Evolutionary conservation across 2,797 vertebrate species (phyloP), one percentile per base, ranked within the genome.

Genomic region (Tauraco hartlaubi): DNA sequence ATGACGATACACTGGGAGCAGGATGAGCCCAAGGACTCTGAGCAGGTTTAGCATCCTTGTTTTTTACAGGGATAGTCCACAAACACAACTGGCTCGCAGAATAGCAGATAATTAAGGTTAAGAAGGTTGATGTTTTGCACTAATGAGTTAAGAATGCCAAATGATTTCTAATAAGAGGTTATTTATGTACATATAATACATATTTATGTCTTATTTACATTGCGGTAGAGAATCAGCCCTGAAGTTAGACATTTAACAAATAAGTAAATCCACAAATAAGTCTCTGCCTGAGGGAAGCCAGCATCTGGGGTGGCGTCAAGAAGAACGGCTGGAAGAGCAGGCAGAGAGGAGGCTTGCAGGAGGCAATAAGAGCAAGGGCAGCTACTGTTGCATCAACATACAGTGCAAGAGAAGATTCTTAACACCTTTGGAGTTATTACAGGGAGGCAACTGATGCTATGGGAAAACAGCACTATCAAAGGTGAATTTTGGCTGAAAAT

Each of bases 131-230:
- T 73, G 72, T 28, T 82, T 12, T 51, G 35, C 41, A 49, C 16
- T 88, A 92, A 96, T 63, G 55, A 90, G 77, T 17, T 76, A 35
- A 94, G 44, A 94, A 92, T 35, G 77, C 43, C 82, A 86, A 78
- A 81, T 1, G 6, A 92, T 73, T 81, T 93, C 83, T 91, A 92
- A 66, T 83, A 72, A 76, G 58, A 83, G 58, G 31, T 79, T 83
- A 92, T 88, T 92, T 94, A 72, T 49, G 73, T 75, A 72, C n/a
- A 62, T 35, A 51, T 39, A 75, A 84, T 68, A 88, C 54, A 83
- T 44, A 96, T 80, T 91, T 85, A 90, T 68, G 20, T 49, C 55
- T 91, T 71, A 23, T 44, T 96, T 85, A 78, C 72, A 76, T 17
- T 62, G 73, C 63, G 72, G 55, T 26, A 83, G 48, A 88, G 73